Percentiles rank a stretch among this genome's conserved stretches.
Conservation (phyloP, 2,113 vertebrate genomes). For the Tychaedon coryphoeus region DNA sequence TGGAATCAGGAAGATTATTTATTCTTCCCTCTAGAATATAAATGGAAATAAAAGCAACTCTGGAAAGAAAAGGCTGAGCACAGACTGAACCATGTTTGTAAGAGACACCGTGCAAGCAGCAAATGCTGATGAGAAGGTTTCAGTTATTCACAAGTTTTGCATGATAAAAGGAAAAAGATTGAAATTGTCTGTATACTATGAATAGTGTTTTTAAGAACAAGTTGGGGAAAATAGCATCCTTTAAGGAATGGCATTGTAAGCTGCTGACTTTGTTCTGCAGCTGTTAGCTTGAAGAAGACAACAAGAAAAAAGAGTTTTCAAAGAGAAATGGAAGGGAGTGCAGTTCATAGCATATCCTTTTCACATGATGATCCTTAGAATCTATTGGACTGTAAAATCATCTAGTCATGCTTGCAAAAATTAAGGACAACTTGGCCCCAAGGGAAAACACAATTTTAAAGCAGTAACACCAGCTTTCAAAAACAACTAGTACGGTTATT, state of each 20-base stretch:
- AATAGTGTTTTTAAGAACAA: conserved; percentile 48
- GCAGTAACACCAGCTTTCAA: not conserved
- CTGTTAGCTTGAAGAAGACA: conserved; percentile 37
- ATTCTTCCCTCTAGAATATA: conserved; percentile 1
- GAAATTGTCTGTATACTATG: conserved; percentile 42
- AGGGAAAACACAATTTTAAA: not conserved
- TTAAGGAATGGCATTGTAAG: conserved; percentile 9
- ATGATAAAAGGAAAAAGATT: conserved; percentile 44
- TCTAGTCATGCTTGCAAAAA: conserved; percentile 8
- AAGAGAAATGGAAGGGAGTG: not conserved
- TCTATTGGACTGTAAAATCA: conserved; percentile 32
- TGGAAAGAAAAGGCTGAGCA: not conserved
- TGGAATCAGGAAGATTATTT: conserved; percentile 10
- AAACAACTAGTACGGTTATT: not conserved
- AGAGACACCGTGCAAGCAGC: not conserved
- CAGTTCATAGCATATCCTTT: not conserved
- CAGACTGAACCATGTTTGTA: not conserved
- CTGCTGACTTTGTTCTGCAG: conserved; percentile 54
- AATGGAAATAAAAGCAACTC: conserved; percentile 17
- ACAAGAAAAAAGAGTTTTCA: not conserved
- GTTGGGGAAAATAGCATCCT: conserved; percentile 33
- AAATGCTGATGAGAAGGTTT: conserved; percentile 41
- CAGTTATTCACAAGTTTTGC: conserved; percentile 34
- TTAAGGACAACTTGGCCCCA: conserved; percentile 9
- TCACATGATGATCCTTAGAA: not conserved